Conservation (phyloP, 1,140 invertebrate species). For the Eriocheir sinensis region DNA sequence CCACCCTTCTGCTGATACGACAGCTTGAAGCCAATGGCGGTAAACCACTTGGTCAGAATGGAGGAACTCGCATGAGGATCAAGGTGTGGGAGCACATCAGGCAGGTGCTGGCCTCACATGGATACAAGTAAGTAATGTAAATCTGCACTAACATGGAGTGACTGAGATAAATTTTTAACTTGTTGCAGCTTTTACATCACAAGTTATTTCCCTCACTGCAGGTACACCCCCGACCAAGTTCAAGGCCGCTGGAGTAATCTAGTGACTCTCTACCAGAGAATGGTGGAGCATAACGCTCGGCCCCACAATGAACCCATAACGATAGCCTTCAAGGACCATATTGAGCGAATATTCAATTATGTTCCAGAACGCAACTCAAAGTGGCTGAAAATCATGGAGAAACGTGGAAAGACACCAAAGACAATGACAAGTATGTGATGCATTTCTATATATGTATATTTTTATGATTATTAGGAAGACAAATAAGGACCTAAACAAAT, state of each 20-base stretch:
- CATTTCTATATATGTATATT: neutral
- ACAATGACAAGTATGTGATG: conserved; percentile 43
- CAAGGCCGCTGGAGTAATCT: conserved; percentile 69
- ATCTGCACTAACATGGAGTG: too few species aligned
- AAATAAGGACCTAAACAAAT: neutral
- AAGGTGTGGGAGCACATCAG: conserved; percentile 66
- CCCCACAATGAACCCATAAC: conserved; percentile 59
- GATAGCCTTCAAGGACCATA: conserved; percentile 63
- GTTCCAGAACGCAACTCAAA: conserved; percentile 71
- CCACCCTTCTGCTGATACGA: conserved; percentile 42
- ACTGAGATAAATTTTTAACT: neutral
- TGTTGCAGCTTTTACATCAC: neutral
- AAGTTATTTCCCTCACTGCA: neutral
- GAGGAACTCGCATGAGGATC: conserved; percentile 66
- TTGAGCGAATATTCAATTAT: conserved; percentile 67
- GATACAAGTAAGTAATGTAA: conserved; percentile 54
- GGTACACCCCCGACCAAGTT: conserved; percentile 67
- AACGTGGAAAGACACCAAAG: conserved; percentile 64
- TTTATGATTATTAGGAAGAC: neutral
- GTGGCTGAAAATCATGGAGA: conserved; percentile 70
- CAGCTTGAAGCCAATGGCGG: conserved; percentile 56
- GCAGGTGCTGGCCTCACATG: conserved; percentile 50
- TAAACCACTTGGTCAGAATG: conserved; percentile 66
- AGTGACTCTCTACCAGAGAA: conserved; percentile 67
- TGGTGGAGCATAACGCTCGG: conserved; percentile 66